A percentile compares a stretch with the other conserved stretches of the same genome.
phyloP scores from a whole-genome alignment of 2,113 vertebrate species.

The Orcinus orca region DNA sequence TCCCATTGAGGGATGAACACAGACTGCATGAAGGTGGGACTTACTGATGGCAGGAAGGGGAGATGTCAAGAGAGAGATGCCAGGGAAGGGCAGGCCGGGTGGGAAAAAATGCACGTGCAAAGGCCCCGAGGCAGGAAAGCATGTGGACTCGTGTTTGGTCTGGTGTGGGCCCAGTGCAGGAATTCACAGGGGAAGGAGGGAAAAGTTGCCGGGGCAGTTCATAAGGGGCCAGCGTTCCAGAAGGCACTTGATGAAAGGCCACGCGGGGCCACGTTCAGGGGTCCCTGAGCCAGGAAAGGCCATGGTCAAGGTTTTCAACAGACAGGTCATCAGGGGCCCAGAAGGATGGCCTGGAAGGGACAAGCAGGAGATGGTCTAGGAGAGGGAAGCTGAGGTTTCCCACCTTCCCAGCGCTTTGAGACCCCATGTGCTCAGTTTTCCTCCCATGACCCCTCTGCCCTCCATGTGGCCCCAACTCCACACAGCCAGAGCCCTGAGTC shows the following conservation, averaged over 20 bases:
- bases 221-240: background rate
- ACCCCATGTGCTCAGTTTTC: background rate
- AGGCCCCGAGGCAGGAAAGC: background rate
- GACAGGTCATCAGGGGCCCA: background rate
- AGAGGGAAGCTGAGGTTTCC: background rate
- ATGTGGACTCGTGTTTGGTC: rapidly evolving
- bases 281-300: background rate
- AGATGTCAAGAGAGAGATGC: background rate
- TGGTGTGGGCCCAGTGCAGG: too few relatives aligned
- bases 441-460: background rate
- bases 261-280: background rate
- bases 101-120: background rate
- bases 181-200: background rate
- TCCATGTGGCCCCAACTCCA: background rate
- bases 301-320: background rate
- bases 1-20: background rate
- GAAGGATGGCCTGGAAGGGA: background rate
- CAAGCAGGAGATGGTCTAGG: background rate
- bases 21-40: background rate
- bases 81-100: background rate
- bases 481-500: background rate
- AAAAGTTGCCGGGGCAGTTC: background rate
- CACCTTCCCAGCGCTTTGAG: background rate
- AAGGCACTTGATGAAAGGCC: background rate
- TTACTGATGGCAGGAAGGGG: background rate